Evolutionary conservation across 2,113 vertebrate genomes (phyloP).

Genomic region (Cariama cristata): DNA sequence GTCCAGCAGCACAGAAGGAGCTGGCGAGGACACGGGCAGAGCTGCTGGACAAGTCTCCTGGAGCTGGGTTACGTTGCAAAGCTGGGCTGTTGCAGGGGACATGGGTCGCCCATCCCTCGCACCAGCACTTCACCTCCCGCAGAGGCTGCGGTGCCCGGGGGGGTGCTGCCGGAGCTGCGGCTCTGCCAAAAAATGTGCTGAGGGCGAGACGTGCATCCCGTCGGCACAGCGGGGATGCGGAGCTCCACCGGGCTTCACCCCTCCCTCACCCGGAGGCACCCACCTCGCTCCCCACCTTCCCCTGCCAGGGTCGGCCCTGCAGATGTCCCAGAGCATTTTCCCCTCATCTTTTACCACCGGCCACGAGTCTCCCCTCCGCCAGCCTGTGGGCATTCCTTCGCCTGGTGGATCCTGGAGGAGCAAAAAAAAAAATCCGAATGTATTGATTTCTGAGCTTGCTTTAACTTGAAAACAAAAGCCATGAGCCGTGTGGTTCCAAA

Average conservation of each 20-base stretch:
- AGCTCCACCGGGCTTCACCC: not conserved
- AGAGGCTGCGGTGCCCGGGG: no score
- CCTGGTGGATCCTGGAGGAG: not conserved
- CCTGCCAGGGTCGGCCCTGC: not conserved
- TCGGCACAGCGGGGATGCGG: fast-evolving
- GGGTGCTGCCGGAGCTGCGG: not conserved
- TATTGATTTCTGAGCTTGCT: not conserved
- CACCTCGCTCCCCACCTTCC: not conserved
- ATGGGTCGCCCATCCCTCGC: not conserved
- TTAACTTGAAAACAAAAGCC: not conserved
- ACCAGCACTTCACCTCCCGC: not conserved
- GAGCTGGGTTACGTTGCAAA: not conserved
- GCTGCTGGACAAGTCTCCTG: not conserved
- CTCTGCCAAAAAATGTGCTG: not conserved
- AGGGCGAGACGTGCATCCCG: fast-evolving
- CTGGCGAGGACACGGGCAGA: not conserved
- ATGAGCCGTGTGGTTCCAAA: not conserved
- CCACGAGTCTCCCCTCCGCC: not conserved
- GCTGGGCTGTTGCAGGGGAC: not conserved
- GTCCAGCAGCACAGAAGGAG: fast-evolving
- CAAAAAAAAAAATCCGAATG: not conserved
- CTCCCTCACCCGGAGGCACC: not conserved
- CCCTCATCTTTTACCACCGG: not conserved
- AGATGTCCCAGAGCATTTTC: not conserved
- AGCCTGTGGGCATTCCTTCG: not conserved